Conservation (phyloP, 1,140 invertebrate genomes). For the Hylaeus volcanicus region DNA sequence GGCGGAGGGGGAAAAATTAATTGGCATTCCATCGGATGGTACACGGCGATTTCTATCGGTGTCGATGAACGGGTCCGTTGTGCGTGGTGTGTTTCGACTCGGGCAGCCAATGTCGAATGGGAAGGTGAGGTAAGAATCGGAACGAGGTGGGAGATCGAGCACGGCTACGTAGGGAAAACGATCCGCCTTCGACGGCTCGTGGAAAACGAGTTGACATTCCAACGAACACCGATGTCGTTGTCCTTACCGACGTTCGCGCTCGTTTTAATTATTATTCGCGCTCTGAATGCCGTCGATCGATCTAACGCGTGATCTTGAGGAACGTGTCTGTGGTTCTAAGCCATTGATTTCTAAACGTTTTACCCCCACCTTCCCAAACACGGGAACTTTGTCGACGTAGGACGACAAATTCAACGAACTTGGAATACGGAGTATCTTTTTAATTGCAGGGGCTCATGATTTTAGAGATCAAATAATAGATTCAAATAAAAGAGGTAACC, state of each 20-base stretch:
- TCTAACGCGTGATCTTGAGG: slow-evolving; percentile 15
- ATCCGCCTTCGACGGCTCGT: slow-evolving; percentile 46
- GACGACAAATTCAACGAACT: too few relatives aligned
- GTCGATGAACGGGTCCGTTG: slow-evolving; percentile 11
- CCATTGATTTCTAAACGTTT: too few relatives aligned
- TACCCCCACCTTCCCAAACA: too few relatives aligned
- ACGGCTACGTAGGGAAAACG: slow-evolving; percentile 50
- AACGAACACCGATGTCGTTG: slow-evolving; percentile 61
- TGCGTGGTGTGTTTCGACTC: slow-evolving; percentile 2
- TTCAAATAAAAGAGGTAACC: too few relatives aligned
- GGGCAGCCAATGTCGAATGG: not conserved
- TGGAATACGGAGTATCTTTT: too few relatives aligned
- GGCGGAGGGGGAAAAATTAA: not conserved
- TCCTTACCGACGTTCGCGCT: slow-evolving; percentile 46
- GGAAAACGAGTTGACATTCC: slow-evolving; percentile 71
- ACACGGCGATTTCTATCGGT: slow-evolving; percentile 27
- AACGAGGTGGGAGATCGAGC: not conserved
- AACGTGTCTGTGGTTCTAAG: not conserved
- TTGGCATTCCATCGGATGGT: slow-evolving; percentile 22
- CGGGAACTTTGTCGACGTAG: too few relatives aligned
- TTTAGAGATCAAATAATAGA: too few relatives aligned
- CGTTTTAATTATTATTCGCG: slow-evolving; percentile 12
- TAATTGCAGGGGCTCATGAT: too few relatives aligned
- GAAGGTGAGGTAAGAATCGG: slow-evolving; percentile 32
- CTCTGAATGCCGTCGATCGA: slow-evolving; percentile 17